Base-by-base conservation (phyloP, 2,797 vertebrate genomes). In the Myripristis murdjan region DNA sequence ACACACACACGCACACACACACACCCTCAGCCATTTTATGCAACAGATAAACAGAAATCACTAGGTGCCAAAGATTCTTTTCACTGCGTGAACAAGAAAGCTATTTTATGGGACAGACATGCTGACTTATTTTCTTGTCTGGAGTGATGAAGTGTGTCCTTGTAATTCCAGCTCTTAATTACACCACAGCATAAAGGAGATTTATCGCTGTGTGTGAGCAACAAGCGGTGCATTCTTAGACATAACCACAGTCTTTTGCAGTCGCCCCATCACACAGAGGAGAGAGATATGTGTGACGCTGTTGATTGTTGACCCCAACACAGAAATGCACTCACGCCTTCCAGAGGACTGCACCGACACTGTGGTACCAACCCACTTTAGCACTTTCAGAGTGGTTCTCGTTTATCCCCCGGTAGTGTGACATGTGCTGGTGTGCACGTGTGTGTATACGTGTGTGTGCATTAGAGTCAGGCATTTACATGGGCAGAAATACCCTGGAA, bases 121-220 rank as follows among this genome's bases (percentile, higher is more conserved):
- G 5, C 37, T 39, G 46, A 31, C 44, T 41, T 18, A 43, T 44
- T 75, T 56, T 69, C 44, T 70, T 62, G 69, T 83, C 73, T 80
- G 55, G 31, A n/a, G 8, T 18, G 44, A 82, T 69, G 67, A 84
- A 78, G 46, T 54, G 66, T 35, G 20, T 64, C 58, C 67, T 65
- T 72, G 72, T 73, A 55, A 73, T 73, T 15, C 67, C 0, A 33
- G 55, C 65, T 66, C 23, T 65, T 84, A 75, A 81, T 78, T 80
- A 72, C 57, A 43, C 10, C 49, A 48, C 49, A 12, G 15, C 48
- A 63, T 68, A 70, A 72, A 80, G 37, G 12, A 77, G 80, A 76
- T 63, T 41, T 68, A 62, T 71, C 0, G 2, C 67, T 52, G 39
- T 44, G 44, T 16, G 44, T 46, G 62, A 70, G 44, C 68, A 73